phyloP scores from a whole-genome alignment of 2,888 invertebrate genomes.

The Hirtodrosophila cameraria region DNA sequence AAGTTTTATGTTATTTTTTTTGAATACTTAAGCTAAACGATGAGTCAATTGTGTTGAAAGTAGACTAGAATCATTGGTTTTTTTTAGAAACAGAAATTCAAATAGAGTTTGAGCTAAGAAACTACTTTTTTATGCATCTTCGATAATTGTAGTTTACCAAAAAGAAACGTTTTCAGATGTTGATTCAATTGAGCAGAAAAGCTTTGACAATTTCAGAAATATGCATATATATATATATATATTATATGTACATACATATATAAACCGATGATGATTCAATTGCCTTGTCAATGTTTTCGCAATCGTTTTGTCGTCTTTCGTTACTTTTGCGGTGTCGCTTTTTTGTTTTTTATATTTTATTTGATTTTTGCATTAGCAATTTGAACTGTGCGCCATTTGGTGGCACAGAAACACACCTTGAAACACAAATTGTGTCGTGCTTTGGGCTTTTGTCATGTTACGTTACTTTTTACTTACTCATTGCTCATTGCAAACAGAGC shows the following conservation, averaged over 20 bases:
- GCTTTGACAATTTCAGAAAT: conserved; percentile 13
- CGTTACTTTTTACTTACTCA: too few relatives aligned
- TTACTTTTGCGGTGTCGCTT: conserved; percentile 29
- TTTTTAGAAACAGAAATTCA: too few relatives aligned
- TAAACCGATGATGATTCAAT: conserved; percentile 68
- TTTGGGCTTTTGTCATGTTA: conserved; percentile 53
- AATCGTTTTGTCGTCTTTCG: conserved; percentile 51
- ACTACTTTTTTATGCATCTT: too few relatives aligned
- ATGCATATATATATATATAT: too few relatives aligned
- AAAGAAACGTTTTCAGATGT: too few relatives aligned
- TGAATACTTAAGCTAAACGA: too few relatives aligned
- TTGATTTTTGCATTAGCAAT: conserved; percentile 53
- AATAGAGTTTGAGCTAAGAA: too few relatives aligned
- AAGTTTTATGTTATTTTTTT: too few relatives aligned
- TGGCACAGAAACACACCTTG: conserved; percentile 59
- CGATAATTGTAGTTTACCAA: too few relatives aligned
- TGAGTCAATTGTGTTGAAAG: too few relatives aligned
- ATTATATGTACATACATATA: conserved; percentile 4
- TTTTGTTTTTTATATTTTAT: conserved; percentile 7
- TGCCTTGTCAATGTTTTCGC: conserved; percentile 49
- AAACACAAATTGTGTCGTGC: conserved; percentile 53
- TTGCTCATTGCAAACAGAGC: conserved; percentile 5
- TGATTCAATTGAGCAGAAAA: conserved; percentile 60
- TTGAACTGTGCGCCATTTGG: conserved; percentile 47
- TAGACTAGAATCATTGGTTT: too few relatives aligned